Conservation (phyloP, 2,888 invertebrate species). For the Cylindroiulus punctatus region DNA sequence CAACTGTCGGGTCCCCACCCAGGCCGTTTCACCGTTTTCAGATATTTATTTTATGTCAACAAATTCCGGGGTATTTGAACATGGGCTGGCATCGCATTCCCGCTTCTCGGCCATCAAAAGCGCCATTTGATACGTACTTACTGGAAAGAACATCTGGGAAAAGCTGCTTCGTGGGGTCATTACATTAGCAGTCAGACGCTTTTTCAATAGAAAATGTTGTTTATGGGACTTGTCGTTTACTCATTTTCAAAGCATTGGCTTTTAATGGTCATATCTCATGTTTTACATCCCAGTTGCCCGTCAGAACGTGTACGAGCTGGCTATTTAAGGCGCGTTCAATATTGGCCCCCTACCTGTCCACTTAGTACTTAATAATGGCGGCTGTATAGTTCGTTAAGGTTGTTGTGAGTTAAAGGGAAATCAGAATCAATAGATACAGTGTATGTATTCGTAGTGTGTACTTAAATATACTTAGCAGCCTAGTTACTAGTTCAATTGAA, state of each 20-base stretch:
- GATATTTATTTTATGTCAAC: constrained; percentile 42
- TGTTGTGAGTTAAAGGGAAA: too few species aligned
- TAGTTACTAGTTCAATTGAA: too few species aligned
- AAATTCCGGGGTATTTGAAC: constrained; percentile 17
- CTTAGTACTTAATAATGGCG: too few species aligned
- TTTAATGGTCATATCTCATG: not conserved
- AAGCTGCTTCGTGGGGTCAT: not conserved
- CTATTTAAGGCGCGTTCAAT: too few species aligned
- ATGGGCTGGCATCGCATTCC: not conserved
- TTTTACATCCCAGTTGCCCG: constrained; percentile 7
- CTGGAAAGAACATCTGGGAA: not conserved
- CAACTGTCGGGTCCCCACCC: not conserved
- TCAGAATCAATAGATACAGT: too few species aligned
- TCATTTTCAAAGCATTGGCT: not conserved
- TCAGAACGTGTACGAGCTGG: not conserved
- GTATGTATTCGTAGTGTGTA: too few species aligned
- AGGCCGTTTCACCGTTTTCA: not conserved
- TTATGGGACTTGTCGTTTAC: not conserved
- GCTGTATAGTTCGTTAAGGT: too few species aligned
- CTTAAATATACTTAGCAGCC: too few species aligned
- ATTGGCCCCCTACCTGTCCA: too few species aligned
- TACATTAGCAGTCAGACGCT: not conserved
- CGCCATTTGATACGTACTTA: not conserved
- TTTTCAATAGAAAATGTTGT: not conserved
- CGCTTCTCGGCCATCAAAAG: not conserved